These are phyloP conservation scores for Hippocampus abdominalis DNA, from an alignment of 2,113 vertebrate species.

Conservation along the genomic window DNA sequence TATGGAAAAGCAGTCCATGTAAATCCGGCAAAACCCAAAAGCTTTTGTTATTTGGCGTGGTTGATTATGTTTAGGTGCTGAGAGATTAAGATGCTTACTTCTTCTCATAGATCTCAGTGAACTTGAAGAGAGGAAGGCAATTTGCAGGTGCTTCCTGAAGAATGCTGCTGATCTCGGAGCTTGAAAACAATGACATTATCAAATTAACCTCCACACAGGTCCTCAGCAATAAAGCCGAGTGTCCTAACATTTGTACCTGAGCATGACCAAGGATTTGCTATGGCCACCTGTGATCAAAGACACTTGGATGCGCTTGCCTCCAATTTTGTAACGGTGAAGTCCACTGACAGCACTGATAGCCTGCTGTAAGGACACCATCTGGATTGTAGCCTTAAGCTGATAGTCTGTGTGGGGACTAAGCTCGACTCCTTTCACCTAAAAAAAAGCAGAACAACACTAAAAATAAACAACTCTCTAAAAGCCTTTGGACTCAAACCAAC, in stretches of 20 bases:
- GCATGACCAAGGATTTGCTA: constrained; percentile 82
- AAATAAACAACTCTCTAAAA: background rate
- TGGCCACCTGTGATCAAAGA: constrained; percentile 83
- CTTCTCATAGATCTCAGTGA: constrained; percentile 94
- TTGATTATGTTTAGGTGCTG: background rate
- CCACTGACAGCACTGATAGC: constrained; percentile 85
- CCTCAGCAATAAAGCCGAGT: background rate
- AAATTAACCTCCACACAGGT: background rate
- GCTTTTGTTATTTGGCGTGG: background rate
- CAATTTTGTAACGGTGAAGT: constrained; percentile 90
- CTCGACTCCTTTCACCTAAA: constrained; percentile 75
- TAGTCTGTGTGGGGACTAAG: constrained; percentile 97
- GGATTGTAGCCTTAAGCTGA: constrained; percentile 87
- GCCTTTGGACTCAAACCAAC: background rate
- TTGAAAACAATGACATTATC: constrained; percentile 48
- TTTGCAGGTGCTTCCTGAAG: constrained; percentile 93
- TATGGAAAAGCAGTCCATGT: background rate
- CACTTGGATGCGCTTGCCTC: constrained; percentile 90
- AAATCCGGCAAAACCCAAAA: background rate
- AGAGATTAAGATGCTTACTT: constrained; percentile 74
- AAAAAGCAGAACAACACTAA: constrained; percentile 11
- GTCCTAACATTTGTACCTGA: constrained; percentile 74
- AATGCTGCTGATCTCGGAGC: constrained; percentile 83
- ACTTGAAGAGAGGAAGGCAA: constrained; percentile 92
- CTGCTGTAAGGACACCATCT: constrained; percentile 91